These are phyloP conservation scores for Unio delphinus DNA, from an alignment of 2,888 invertebrate species.

Conservation along the genomic window DNA sequence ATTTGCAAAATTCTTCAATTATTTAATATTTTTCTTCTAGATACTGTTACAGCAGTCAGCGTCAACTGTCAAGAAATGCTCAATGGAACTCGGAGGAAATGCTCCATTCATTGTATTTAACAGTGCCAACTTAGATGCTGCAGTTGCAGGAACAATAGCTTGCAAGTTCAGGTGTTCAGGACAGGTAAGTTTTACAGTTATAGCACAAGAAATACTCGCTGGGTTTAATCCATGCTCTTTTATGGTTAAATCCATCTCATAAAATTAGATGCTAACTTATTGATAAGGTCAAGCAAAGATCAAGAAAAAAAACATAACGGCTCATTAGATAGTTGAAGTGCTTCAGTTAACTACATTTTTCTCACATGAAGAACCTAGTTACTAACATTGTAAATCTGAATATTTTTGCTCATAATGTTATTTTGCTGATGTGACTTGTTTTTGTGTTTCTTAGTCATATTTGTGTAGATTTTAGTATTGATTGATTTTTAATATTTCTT, in stretches of 20 bases:
- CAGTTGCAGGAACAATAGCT: conserved; percentile 88
- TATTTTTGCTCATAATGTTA: too few relatives aligned
- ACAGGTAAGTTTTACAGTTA: conserved; percentile 74
- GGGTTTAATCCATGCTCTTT: background rate
- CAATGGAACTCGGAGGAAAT: conserved; percentile 98
- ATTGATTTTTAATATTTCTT: too few relatives aligned
- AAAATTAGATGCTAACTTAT: background rate
- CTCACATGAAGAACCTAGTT: too few relatives aligned
- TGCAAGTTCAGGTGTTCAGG: conserved; percentile 97
- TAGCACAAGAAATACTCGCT: background rate
- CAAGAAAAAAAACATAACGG: too few relatives aligned
- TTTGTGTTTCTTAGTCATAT: too few relatives aligned
- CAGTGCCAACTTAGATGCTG: conserved; percentile 88
- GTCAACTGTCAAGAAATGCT: conserved; percentile 87
- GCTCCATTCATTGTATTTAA: conserved; percentile 98
- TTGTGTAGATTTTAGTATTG: too few relatives aligned
- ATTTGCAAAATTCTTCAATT: background rate
- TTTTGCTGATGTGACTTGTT: too few relatives aligned
- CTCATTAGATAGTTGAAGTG: too few relatives aligned
- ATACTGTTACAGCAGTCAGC: conserved; percentile 85
- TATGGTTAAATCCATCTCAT: background rate
- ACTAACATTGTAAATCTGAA: too few relatives aligned
- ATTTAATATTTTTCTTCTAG: conserved; percentile 54
- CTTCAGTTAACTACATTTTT: too few relatives aligned
- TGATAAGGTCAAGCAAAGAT: background rate